Percentiles rank a stretch among this genome's conserved stretches.
These are phyloP conservation scores for Subanguina moxae DNA, from an alignment of 1,140 invertebrate genomes.

Conservation along the genomic window DNA sequence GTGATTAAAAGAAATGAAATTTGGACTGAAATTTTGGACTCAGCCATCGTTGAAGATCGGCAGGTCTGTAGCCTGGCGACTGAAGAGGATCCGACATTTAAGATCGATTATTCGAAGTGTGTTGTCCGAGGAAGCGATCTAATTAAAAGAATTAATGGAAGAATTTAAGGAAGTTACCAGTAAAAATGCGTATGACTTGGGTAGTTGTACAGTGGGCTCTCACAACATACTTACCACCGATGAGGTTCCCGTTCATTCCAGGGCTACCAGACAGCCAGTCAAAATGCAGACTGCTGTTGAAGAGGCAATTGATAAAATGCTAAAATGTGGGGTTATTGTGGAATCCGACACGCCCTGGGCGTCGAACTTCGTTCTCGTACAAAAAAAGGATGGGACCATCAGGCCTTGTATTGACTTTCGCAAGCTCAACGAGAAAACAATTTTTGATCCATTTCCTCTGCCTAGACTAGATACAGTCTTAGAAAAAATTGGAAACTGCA, in stretches of 20 bases:
- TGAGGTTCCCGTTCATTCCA: neutral
- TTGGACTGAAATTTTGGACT: too few species aligned
- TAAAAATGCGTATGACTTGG: slow-evolving; percentile 13
- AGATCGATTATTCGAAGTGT: neutral
- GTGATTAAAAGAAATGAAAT: too few species aligned
- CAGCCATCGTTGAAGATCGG: too few species aligned
- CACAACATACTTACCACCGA: slow-evolving; percentile 9
- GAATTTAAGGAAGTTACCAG: slow-evolving; percentile 16
- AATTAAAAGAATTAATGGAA: neutral
- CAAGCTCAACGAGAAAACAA: slow-evolving; percentile 8
- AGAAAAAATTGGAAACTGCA: slow-evolving; percentile 11
- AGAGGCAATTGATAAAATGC: slow-evolving; percentile 1
- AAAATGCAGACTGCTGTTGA: slow-evolving; percentile 2
- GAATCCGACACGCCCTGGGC: slow-evolving; percentile 12
- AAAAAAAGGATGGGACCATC: slow-evolving; percentile 6
- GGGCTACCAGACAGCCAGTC: slow-evolving; percentile 1
- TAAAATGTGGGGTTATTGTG: slow-evolving; percentile 2
- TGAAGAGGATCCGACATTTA: neutral
- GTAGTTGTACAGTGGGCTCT: slow-evolving; percentile 10
- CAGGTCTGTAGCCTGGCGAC: too few species aligned
- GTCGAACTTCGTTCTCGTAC: neutral
- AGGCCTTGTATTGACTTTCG: slow-evolving; percentile 13
- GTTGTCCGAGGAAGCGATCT: neutral
- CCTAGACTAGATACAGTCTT: neutral
- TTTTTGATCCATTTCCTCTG: slow-evolving; percentile 6